phyloP scores from a whole-genome alignment of 2,113 vertebrate genomes.

The Verasper variegatus region DNA sequence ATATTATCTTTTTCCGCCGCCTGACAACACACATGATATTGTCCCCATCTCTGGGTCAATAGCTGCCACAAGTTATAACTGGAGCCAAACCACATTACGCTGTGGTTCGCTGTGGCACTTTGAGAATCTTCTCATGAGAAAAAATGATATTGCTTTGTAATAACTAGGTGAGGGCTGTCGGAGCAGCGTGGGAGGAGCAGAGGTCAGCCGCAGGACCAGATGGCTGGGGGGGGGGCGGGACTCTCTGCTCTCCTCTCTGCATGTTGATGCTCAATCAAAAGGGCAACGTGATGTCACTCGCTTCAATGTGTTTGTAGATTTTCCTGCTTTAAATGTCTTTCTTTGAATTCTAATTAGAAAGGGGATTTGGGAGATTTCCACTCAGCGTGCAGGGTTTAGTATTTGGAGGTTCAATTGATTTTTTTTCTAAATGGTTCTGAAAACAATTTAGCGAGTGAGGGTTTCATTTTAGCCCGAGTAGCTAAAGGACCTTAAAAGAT shows the following conservation, averaged over 20 bases:
- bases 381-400: conserved; percentile 50
- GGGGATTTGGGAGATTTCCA: conserved; percentile 54
- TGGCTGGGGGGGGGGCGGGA: conserved; percentile 41
- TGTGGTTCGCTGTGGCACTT: conserved; percentile 28
- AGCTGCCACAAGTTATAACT: conserved; percentile 39
- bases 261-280: conserved; percentile 66
- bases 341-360: conserved; percentile 72
- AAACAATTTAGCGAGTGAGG: conserved; percentile 17
- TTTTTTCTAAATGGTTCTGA: conserved; percentile 45
- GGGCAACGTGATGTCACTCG: conserved; percentile 54
- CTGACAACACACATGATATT: not conserved
- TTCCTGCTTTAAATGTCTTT: conserved; percentile 47
- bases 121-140: conserved; percentile 28
- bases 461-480: conserved; percentile 46
- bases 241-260: conserved; percentile 50
- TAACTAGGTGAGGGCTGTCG: conserved; percentile 37
- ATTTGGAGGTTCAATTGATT: conserved; percentile 46
- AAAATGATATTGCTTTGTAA: conserved; percentile 42
- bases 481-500: conserved; percentile 32
- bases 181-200: conserved; percentile 48
- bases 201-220: conserved; percentile 68
- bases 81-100: conserved; percentile 40
- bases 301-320: conserved; percentile 56
- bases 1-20: too few relatives aligned
- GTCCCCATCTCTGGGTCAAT: conserved; percentile 22